Evolutionary conservation across 92 coral and sea anemone species (phyloP), one percentile per base, ranked within the genome.

Genomic region (Hydrozoanthus gracilis): DNA sequence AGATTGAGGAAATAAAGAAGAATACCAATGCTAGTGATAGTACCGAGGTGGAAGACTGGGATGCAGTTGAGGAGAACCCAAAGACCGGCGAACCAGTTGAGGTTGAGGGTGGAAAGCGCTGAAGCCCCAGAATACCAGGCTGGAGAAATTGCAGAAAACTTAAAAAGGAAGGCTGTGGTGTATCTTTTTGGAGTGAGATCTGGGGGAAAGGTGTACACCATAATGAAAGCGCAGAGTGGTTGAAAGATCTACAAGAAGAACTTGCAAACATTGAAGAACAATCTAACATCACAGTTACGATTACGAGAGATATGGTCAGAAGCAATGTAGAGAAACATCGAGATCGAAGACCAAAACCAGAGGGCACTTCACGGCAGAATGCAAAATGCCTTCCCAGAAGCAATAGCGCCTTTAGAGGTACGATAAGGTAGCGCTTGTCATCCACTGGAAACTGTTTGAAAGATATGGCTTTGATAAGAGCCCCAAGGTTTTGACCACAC

Each of bases 401-500:
- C 60, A 54, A 54, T 54, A 54, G 9, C 60, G 60, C 8, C 60
- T 54, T 12, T 54, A 2, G 60, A 54, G 60, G 60, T 12, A 54
- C 13, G 60, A 54, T 12, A 54, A 54, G 60, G 60, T 54, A 54
- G 60, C 60, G 60, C 60, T 54, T 54, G 60, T 54, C 60, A 2
- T 54, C 13, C 80, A 14, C 51, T 49, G 58, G 64, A 75, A 39
- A 14, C 15, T 54, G 48, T 16, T 45, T 54, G 35, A 49, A 46
- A 54, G 47, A 79, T 45, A 17, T 18, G 4, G 48, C 15, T 55
- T 79, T 44, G 71, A 56, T 9, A 55, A 48, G n/a, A 69, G 70
- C 7, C 46, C 20, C n/a, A 82, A 82, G 73, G 86, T 74, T 64
- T 45, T 65, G 76, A 82, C 49, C 76, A 64, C 54, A 45, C 64